Conservation (phyloP, 2,113 vertebrate species). For the Saguinus imperator region DNA sequence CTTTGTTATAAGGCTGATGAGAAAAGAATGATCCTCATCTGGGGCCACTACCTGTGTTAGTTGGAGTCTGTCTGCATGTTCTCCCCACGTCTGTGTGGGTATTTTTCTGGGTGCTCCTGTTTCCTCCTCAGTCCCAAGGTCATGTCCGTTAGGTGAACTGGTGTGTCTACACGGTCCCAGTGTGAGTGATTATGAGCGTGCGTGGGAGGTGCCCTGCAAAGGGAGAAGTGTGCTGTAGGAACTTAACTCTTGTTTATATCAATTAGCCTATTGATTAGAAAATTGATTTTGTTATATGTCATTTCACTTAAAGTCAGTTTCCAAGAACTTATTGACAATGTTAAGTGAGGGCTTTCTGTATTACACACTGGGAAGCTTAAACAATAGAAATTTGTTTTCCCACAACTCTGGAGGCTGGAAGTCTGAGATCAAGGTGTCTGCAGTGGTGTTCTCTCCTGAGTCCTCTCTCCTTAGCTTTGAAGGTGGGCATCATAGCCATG, state of each 20-base stretch:
- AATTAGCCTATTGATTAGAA: neutral
- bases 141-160: neutral
- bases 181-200: neutral
- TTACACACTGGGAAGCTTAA: neutral
- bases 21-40: neutral
- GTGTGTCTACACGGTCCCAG: neutral
- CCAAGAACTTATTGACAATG: neutral
- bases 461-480: neutral
- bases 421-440: neutral
- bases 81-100: neutral
- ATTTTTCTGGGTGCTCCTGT: neutral
- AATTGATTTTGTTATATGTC: neutral
- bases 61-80: neutral
- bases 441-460: too few relatives aligned
- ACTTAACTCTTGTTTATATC: neutral
- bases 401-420: neutral
- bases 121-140: neutral
- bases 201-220: neutral
- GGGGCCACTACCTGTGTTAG: neutral
- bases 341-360: neutral
- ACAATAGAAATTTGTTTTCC: neutral
- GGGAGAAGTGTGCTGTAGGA: neutral
- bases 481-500: accelerated
- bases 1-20: neutral
- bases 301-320: neutral